phyloP scores from a whole-genome alignment of 2,797 vertebrate species.

The Anas georgica region DNA sequence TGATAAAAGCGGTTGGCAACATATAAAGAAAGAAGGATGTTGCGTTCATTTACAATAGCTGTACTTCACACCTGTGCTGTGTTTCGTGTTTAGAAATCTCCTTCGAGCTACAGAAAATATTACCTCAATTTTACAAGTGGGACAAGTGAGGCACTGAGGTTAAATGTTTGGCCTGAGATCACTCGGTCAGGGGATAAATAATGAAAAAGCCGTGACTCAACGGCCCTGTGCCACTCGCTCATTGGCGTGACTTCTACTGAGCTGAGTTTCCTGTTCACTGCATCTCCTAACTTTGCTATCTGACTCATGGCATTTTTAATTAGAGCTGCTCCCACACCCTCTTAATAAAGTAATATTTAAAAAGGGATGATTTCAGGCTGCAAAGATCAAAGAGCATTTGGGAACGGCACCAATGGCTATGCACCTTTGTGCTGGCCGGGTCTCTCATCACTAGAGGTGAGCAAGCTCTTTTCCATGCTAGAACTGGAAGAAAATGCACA shows the following conservation, averaged over 20 bases:
- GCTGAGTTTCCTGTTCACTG: background rate
- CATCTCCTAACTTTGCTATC: background rate
- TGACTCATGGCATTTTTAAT: background rate
- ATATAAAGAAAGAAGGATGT: background rate
- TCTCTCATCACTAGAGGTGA: background rate
- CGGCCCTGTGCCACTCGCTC: background rate
- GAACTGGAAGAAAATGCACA: background rate
- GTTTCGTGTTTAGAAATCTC: background rate
- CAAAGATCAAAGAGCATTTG: background rate
- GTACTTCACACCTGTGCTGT: background rate
- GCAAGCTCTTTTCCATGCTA: background rate
- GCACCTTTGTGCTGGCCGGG: background rate
- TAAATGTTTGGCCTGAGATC: background rate
- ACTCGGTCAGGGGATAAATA: background rate
- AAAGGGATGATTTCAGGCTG: background rate
- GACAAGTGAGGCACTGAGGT: background rate
- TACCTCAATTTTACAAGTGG: background rate
- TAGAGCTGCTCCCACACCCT: background rate
- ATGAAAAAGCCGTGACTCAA: background rate
- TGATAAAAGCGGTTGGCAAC: background rate
- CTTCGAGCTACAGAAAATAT: background rate
- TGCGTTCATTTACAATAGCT: background rate
- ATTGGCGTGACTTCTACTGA: background rate
- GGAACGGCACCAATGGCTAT: accelerated
- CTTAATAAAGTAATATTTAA: background rate